Conservation (phyloP, 2,797 vertebrate species). For the Lerista edwardsae region DNA sequence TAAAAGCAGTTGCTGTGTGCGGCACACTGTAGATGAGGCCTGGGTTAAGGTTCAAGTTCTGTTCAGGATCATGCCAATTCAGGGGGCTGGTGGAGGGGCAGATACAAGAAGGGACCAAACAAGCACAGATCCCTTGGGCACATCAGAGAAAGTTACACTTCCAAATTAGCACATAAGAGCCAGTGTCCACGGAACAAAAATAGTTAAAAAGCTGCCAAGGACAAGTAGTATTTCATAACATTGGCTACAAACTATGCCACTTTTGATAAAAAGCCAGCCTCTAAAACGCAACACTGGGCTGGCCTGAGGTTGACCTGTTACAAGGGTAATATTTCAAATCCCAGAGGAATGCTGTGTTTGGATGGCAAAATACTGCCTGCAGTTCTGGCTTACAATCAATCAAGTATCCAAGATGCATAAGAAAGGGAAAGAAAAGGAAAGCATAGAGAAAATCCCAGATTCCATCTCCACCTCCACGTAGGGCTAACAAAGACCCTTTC, state of each 20-base stretch:
- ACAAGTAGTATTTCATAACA: background rate
- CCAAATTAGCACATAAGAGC: background rate
- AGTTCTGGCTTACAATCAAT: background rate
- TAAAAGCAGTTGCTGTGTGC: constrained; percentile 9
- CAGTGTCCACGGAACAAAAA: background rate
- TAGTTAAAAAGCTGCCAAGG: background rate
- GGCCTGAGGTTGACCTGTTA: background rate
- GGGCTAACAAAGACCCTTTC: too few relatives aligned
- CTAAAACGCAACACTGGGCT: background rate
- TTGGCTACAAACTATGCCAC: background rate
- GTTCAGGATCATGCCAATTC: background rate
- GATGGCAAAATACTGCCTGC: background rate
- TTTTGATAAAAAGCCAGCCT: background rate
- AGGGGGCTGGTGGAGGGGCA: fast-evolving
- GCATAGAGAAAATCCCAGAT: too few relatives aligned
- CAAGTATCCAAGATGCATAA: background rate
- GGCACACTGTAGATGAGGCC: constrained; percentile 25
- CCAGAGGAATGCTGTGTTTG: background rate
- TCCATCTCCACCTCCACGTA: too few relatives aligned
- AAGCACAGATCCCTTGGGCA: fast-evolving
- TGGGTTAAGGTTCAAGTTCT: background rate
- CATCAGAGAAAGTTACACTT: background rate
- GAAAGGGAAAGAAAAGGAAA: background rate
- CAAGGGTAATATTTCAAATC: background rate
- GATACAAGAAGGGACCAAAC: background rate